Evolutionary conservation across 2,888 invertebrate species (phyloP), one percentile per base, ranked within the genome.

Genomic region (Fabriciana adippe): DNA sequence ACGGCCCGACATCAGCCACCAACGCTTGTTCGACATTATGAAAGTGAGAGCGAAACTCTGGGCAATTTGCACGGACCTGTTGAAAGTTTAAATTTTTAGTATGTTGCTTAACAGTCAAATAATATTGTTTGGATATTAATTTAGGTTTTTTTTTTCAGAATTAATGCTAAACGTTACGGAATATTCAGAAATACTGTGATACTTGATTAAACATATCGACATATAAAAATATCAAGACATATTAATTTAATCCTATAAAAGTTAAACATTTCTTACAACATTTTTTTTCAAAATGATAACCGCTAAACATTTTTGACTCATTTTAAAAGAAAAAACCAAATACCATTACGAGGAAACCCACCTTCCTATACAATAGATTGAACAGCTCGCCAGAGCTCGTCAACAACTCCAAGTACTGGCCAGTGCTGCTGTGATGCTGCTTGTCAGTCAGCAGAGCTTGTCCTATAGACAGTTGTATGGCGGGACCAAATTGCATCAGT

Each of bases 21-120:
- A 97, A 83, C 0, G 96, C 95, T 71, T 96, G 96, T 83, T 97
- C 97, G 54, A 97, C 96, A 78, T 94, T 96, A 81, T 96, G 96
- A 83, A 97, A 97, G 79, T 96, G 95, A 0, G 94, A 94, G 79
- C 95, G 95, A 86, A 97, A 97, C 83, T 97, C 97, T 0, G 97
- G 97, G 82, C 97, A 97, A 77, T 95, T 94, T 0, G 96, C 95
- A 56, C 94, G 94, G 0, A 97, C 96, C 96, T 96, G 77, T 16
- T 55, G 5, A 55, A 47, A 16, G n/a, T 45, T 55, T 26, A 66
- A 53, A 31, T 31, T 50, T 14, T 14, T 3, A 16, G 21, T 14
- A 16, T 21, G 6, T 6, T 47, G 5, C 8, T 6, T 21, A 16
- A 6, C 4, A 48, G 8, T 48, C 6, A 8, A n/a, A 50, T n/a